phyloP scores from a whole-genome alignment of 1,140 invertebrate genomes.

The Zaprionus davidi region DNA sequence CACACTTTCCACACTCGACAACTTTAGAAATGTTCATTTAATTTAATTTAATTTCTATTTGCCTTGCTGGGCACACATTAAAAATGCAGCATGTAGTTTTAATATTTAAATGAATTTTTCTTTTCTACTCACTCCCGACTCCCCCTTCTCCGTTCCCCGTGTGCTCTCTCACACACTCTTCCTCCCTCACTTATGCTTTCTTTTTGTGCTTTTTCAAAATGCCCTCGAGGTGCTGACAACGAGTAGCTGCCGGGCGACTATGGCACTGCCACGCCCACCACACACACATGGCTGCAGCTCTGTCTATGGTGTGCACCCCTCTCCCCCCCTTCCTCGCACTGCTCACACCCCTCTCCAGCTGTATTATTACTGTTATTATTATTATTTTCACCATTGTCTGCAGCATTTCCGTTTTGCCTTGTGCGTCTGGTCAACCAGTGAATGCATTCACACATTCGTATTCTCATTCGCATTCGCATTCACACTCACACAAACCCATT shows the following conservation, averaged over 20 bases:
- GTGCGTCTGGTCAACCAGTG: constrained; percentile 49
- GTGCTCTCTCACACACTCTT: neutral
- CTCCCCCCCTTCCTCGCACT: neutral
- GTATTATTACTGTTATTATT: constrained; percentile 56
- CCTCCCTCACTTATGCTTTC: neutral
- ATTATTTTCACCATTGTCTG: constrained; percentile 69
- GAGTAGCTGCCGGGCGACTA: neutral
- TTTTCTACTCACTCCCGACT: constrained; percentile 8
- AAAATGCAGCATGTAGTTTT: constrained; percentile 65
- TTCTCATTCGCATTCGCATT: constrained; percentile 13
- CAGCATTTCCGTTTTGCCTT: constrained; percentile 53
- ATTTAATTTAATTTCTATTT: constrained; percentile 77
- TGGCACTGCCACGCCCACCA: neutral
- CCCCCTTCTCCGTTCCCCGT: constrained; percentile 1
- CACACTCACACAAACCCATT: constrained; percentile 3
- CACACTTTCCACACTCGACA: constrained; percentile 38
- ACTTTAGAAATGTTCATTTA: constrained; percentile 63
- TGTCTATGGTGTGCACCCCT: neutral
- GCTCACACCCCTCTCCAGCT: neutral
- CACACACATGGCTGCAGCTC: neutral
- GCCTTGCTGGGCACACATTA: constrained; percentile 71
- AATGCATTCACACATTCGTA: constrained; percentile 30
- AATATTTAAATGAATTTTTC: constrained; percentile 67
- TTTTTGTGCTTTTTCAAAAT: neutral
- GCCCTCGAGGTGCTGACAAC: constrained; percentile 5